Conservation (phyloP, 2,888 invertebrate genomes). For the Nephrotoma flavescens region DNA sequence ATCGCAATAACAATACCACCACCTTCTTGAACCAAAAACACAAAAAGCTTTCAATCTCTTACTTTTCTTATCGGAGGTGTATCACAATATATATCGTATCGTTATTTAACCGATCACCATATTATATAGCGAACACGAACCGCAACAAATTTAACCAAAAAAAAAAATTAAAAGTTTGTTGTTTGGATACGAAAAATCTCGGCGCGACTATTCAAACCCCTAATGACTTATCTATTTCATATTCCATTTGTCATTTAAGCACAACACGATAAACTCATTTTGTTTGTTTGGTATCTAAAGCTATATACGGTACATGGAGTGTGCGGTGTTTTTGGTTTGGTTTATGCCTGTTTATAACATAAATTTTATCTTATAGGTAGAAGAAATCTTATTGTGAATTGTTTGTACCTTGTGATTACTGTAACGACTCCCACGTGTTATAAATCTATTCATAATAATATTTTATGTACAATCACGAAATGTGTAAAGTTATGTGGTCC, state of each 20-base stretch:
- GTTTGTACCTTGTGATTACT: background rate
- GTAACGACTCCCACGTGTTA: background rate
- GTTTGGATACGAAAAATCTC: background rate
- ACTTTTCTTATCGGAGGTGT: background rate
- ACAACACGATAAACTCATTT: background rate
- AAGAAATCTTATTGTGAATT: background rate
- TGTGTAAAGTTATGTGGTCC: too few species aligned
- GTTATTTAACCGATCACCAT: background rate
- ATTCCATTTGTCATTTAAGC: background rate
- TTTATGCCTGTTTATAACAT: background rate
- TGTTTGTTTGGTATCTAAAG: background rate
- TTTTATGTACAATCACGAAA: background rate
- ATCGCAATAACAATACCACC: background rate
- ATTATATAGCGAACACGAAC: background rate
- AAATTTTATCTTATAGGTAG: background rate
- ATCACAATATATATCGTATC: background rate
- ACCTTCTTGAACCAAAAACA: background rate
- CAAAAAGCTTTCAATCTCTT: background rate
- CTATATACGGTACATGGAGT: background rate
- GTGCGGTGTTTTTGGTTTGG: background rate
- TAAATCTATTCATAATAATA: background rate
- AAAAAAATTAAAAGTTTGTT: background rate
- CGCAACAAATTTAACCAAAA: background rate
- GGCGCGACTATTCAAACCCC: background rate
- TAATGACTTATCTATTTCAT: background rate